Percentiles rank a stretch among this genome's conserved stretches.
Evolutionary conservation across 2,888 invertebrate species (phyloP).

Genomic region (Agrochola lota): DNA sequence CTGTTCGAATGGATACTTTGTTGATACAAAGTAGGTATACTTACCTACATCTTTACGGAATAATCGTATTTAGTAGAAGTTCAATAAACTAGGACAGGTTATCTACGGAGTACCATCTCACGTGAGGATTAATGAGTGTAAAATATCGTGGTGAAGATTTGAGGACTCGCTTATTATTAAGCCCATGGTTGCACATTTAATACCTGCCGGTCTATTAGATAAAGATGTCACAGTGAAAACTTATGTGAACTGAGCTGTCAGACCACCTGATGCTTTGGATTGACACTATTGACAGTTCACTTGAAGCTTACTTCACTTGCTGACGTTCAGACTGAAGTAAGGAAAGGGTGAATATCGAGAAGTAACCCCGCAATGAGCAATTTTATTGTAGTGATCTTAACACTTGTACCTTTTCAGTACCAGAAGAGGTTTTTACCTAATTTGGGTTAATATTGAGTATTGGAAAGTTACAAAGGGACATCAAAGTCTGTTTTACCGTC

Average conservation of each 20-base stretch:
- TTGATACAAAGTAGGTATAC: neutral
- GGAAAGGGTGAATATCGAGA: neutral
- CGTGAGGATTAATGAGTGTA: neutral
- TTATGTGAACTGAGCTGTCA: too few species aligned
- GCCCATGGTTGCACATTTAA: too few species aligned
- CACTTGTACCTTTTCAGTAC: neutral
- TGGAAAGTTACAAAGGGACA: neutral
- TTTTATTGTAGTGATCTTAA: neutral
- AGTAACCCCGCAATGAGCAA: neutral
- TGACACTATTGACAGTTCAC: too few species aligned
- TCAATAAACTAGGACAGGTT: constrained; percentile 27
- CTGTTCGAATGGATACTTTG: constrained; percentile 9
- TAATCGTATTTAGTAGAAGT: neutral
- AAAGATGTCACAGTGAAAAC: too few species aligned
- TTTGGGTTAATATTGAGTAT: neutral
- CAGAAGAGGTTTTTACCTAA: neutral
- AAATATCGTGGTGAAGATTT: neutral
- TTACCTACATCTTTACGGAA: neutral
- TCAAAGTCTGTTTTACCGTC: too few species aligned
- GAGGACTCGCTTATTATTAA: too few species aligned
- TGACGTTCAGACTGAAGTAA: neutral
- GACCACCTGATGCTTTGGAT: too few species aligned
- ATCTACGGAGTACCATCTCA: too few species aligned
- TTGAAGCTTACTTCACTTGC: too few species aligned
- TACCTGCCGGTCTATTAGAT: too few species aligned